These are phyloP conservation scores for Atethmia centrago DNA, from an alignment of 2,888 invertebrate genomes.

Conservation along the genomic window DNA sequence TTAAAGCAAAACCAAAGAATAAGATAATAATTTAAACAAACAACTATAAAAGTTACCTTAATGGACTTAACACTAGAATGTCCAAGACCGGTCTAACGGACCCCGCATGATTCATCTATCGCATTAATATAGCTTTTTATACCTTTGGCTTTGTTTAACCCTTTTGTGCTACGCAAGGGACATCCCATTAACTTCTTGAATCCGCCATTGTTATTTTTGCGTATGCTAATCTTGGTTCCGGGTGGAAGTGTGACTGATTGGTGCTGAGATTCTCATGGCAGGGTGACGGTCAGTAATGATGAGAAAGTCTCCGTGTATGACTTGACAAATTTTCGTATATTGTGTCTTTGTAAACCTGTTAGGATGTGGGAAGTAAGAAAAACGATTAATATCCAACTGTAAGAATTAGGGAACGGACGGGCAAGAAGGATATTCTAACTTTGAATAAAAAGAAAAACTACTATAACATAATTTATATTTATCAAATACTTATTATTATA, in stretches of 20 bases:
- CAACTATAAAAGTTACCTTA: constrained; percentile 69
- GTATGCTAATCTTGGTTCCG: constrained; percentile 83
- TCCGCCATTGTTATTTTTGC: constrained; percentile 85
- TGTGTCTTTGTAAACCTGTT: constrained; percentile 39
- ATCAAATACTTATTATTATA: too few species aligned
- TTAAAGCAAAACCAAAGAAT: constrained; percentile 51
- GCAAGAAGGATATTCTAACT: too few species aligned
- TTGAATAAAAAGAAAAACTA: too few species aligned
- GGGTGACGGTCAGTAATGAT: constrained; percentile 80
- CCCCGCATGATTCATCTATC: constrained; percentile 81
- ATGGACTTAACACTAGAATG: constrained; percentile 68
- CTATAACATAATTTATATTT: too few species aligned
- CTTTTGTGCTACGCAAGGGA: constrained; percentile 85
- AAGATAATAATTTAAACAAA: constrained; percentile 66
- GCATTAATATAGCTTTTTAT: constrained; percentile 87
- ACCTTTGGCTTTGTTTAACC: constrained; percentile 85
- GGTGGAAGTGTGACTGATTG: constrained; percentile 87
- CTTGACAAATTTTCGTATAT: constrained; percentile 62
- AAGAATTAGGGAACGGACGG: too few species aligned
- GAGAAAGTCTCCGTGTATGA: constrained; percentile 72
- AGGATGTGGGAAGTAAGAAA: constrained; percentile 1
- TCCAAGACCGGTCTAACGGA: constrained; percentile 85
- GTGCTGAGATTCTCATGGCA: constrained; percentile 79
- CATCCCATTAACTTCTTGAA: constrained; percentile 86
- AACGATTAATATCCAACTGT: not conserved